A percentile compares a stretch with the other conserved stretches of the same genome.
Conservation (phyloP, 1,140 invertebrate species). For the Aphaenogaster ashmeadi region DNA sequence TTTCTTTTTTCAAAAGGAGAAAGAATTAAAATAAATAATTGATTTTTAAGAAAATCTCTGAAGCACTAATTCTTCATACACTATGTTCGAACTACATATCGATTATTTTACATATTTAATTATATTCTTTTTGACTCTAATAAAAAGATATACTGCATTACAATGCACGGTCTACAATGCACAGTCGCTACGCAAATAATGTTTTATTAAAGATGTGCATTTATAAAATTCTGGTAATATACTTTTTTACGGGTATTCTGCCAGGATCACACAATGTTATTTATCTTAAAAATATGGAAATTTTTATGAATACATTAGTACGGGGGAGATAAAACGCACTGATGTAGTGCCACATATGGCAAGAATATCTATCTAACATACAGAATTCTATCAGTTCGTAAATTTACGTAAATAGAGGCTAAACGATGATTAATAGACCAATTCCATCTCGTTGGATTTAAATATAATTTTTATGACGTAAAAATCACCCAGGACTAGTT, state of each 20-base stretch:
- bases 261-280: neutral
- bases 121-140: neutral
- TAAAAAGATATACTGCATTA: neutral
- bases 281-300: neutral
- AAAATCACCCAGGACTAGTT: neutral
- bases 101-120: neutral
- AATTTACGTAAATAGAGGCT: neutral
- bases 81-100: neutral
- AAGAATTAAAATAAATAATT: neutral
- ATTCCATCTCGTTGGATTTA: neutral
- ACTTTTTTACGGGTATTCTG: neutral
- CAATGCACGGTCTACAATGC: neutral
- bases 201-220: neutral
- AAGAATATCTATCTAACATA: neutral
- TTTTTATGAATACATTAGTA: neutral
- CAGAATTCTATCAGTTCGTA: neutral
- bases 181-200: neutral
- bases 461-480: slow-evolving; percentile 7
- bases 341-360: neutral
- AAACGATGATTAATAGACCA: slow-evolving; percentile 17
- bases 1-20: neutral
- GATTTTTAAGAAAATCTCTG: neutral
- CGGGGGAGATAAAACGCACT: neutral
- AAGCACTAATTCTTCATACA: neutral
- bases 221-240: neutral